These are phyloP conservation scores for Taenaris catops DNA, from an alignment of 2,888 invertebrate genomes.

Conservation along the genomic window DNA sequence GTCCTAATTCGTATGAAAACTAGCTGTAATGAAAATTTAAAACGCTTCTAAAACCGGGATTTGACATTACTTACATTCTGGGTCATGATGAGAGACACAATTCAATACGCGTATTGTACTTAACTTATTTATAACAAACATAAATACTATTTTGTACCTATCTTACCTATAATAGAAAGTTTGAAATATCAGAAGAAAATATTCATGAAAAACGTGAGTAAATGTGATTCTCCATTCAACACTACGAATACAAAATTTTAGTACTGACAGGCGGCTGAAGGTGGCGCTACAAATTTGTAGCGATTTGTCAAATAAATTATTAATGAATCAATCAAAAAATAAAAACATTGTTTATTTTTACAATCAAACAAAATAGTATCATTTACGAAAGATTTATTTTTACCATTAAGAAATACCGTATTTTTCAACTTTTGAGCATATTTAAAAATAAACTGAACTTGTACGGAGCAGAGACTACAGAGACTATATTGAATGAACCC, in stretches of 20 bases:
- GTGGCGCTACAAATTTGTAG: conserved; percentile 37
- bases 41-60: conserved; percentile 65
- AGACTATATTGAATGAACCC: conserved; percentile 20
- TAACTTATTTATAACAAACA: conserved; percentile 23
- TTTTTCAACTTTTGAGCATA: too few species aligned
- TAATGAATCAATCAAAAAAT: too few species aligned
- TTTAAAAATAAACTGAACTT: too few species aligned
- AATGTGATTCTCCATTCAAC: conserved; percentile 75
- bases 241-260: conserved; percentile 79
- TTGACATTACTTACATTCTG: conserved; percentile 67
- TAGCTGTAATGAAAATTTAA: conserved; percentile 30
- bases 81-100: conserved; percentile 61
- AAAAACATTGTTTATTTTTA: too few species aligned
- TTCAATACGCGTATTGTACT: conserved; percentile 31
- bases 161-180: conserved; percentile 71
- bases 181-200: conserved; percentile 61
- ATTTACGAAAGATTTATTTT: too few species aligned
- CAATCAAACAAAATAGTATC: too few species aligned
- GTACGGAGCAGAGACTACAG: too few species aligned
- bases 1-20: conserved; percentile 12
- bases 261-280: conserved; percentile 53
- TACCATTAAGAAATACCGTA: too few species aligned
- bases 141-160: conserved; percentile 15
- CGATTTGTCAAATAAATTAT: conserved; percentile 21
- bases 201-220: conserved; percentile 74